phyloP scores from a whole-genome alignment of 2,113 vertebrate genomes.

The Plectropomus leopardus region DNA sequence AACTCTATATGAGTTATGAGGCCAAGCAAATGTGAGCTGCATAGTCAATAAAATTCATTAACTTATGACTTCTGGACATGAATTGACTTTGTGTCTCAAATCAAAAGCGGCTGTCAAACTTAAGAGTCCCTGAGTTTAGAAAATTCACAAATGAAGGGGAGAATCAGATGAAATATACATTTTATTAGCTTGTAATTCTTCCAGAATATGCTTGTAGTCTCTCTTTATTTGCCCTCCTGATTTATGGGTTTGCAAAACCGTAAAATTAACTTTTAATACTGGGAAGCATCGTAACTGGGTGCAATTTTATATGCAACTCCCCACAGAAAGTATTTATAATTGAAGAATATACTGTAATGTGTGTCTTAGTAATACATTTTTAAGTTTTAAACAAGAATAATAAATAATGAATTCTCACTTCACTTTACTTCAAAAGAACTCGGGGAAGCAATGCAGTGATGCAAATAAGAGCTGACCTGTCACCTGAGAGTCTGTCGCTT shows the following conservation, averaged over 20 bases:
- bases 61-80: slow-evolving; percentile 47
- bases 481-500: slow-evolving; percentile 21
- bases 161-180: slow-evolving; percentile 52
- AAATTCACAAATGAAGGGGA: slow-evolving; percentile 35
- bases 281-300: background rate
- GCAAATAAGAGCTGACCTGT: slow-evolving; percentile 27
- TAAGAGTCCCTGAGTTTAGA: slow-evolving; percentile 30
- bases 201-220: slow-evolving; percentile 28
- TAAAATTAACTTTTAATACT: slow-evolving; percentile 6
- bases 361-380: slow-evolving; percentile 23
- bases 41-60: slow-evolving; percentile 56
- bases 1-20: slow-evolving; percentile 34
- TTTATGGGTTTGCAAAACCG: slow-evolving; percentile 18
- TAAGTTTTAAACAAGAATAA: slow-evolving; percentile 9
- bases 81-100: slow-evolving; percentile 65
- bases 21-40: slow-evolving; percentile 24
- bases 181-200: slow-evolving; percentile 32
- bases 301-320: slow-evolving; percentile 28
- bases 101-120: slow-evolving; percentile 51
- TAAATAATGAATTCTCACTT: slow-evolving; percentile 36
- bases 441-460: background rate
- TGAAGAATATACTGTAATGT: slow-evolving; percentile 16
- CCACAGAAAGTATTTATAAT: slow-evolving; percentile 39
- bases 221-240: slow-evolving; percentile 20
- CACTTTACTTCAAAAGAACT: slow-evolving; percentile 8